These are phyloP conservation scores for Montipora cactus DNA, from an alignment of 64 coral and sea anemone genomes.

Conservation along the genomic window DNA sequence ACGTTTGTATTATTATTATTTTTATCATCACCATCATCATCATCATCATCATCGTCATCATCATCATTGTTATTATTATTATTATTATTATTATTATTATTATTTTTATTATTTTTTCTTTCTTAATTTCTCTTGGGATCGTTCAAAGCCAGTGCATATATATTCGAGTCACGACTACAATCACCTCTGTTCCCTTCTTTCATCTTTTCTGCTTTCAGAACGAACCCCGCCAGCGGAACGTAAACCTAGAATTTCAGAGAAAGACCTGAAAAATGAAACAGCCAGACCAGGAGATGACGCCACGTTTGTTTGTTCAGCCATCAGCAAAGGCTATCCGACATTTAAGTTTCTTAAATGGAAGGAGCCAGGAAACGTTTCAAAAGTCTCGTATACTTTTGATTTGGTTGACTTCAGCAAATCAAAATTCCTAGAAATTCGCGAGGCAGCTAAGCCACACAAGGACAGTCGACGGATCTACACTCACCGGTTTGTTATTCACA, in stretches of 20 bases:
- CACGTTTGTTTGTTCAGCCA: slow-evolving; percentile 56
- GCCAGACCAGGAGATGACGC: neutral
- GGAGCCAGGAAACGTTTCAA: neutral
- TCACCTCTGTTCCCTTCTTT: too few relatives aligned
- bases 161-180: too few relatives aligned
- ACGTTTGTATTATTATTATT: too few relatives aligned
- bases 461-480: neutral
- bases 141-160: too few relatives aligned
- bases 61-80: too few relatives aligned
- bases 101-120: too few relatives aligned
- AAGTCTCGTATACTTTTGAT: neutral
- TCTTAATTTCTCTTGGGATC: neutral
- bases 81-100: too few relatives aligned
- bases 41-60: too few relatives aligned
- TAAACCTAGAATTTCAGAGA: slow-evolving; percentile 4
- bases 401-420: slow-evolving; percentile 28
- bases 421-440: slow-evolving; percentile 32
- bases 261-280: slow-evolving; percentile 51
- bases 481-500: slow-evolving; percentile 50
- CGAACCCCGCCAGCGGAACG: neutral
- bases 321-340: neutral
- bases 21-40: too few relatives aligned
- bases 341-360: slow-evolving; percentile 70
- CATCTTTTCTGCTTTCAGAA: too few relatives aligned
- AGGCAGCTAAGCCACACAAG: neutral